phyloP scores from a whole-genome alignment of 2,113 vertebrate genomes.

The Andinoacara biseriatus region DNA sequence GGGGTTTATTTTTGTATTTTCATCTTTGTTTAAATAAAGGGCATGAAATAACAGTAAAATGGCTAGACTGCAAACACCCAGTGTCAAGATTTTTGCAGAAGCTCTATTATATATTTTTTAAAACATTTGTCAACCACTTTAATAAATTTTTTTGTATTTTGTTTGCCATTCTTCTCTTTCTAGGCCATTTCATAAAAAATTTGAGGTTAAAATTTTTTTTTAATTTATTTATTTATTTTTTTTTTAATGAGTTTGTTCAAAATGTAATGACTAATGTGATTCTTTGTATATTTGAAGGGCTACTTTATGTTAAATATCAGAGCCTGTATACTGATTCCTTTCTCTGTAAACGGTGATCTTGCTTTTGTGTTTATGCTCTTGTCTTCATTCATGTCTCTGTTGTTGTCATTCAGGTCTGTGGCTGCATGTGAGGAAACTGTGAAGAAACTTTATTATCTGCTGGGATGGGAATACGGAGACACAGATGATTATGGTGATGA shows the following conservation, averaged over 20 bases:
- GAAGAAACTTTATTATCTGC: constrained; percentile 66
- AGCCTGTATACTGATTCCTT: not conserved
- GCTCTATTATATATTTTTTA: too few relatives aligned
- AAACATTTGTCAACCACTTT: too few relatives aligned
- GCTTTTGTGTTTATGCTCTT: not conserved
- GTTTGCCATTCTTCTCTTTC: too few relatives aligned
- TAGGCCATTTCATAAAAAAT: too few relatives aligned
- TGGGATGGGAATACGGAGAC: constrained; percentile 73
- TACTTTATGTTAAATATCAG: not conserved
- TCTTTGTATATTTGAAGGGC: not conserved
- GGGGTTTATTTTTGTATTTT: not conserved
- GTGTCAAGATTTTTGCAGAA: too few relatives aligned
- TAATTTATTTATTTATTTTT: too few relatives aligned
- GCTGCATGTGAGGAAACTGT: constrained; percentile 62
- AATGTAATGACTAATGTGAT: not conserved
- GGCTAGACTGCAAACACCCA: too few relatives aligned
- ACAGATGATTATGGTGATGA: constrained; percentile 47
- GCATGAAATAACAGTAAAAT: too few relatives aligned
- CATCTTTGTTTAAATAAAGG: not conserved
- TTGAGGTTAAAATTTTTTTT: too few relatives aligned
- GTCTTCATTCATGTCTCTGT: constrained; percentile 8
- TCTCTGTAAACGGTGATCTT: not conserved
- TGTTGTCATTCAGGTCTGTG: constrained; percentile 65
- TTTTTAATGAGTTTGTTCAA: not conserved
- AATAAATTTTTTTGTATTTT: too few relatives aligned